Evolutionary conservation across 2,797 vertebrate genomes (phyloP), one percentile per base, ranked within the genome.

Genomic region (Danio albolineatus): DNA sequence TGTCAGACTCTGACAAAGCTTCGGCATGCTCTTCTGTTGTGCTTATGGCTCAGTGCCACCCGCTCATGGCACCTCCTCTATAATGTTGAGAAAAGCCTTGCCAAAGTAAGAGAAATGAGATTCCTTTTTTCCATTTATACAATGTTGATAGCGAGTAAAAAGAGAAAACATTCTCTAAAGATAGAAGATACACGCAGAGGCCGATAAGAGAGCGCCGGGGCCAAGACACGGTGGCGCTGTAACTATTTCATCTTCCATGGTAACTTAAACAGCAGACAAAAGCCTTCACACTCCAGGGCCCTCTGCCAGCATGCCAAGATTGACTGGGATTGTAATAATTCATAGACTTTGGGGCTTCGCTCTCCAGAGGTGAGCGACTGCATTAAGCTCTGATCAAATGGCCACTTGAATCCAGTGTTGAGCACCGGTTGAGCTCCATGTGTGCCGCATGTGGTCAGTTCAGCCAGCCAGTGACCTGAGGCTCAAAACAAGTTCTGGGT

Each of bases 191-290:
- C 91, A 93, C 83, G 90, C 85, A 80, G 82, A 46, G 73, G 57
- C 62, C 39, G 81, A 83, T 83, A 83, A 81, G 76, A 41, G 86
- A 62, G 83, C 79, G 66, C 79, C 36, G 73, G 28, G 84, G 74
- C 80, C 77, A 78, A 92, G 89, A 88, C 92, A 89, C 87, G 73
- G 89, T 48, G 53, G 85, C 80, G 67, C 82, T 90, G 91, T 91
- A 93, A 91, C 94, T 91, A 90, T 94, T 95, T 92, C 93, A 95
- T 95, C 94, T 94, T 95, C 94, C 94, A 94, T 93, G 94, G 94
- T 93, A 94, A 95, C 93, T 95, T 95, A 94, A 93, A 87, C 94
- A 93, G 89, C 82, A 94, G 93, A 93, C 90, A 91, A 94, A 93
- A 89, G 87, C 87, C 88, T 94, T 93, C 92, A 92, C 94, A 92